These are phyloP conservation scores for Lymantria monacha DNA, from an alignment of 2,888 invertebrate genomes.

Conservation along the genomic window DNA sequence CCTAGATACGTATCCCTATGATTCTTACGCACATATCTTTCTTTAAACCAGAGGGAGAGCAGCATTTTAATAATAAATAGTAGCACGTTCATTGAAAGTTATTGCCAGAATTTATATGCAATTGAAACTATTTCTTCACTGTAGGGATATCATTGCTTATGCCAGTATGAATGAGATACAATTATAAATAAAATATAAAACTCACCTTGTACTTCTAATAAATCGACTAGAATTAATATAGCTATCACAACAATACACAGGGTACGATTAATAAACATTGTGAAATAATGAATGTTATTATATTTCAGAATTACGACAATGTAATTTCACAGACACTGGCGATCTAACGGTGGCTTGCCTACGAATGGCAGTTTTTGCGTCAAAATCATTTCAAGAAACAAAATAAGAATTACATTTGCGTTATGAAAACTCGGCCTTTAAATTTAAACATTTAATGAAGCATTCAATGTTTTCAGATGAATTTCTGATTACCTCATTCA, in stretches of 20 bases:
- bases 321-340: constrained; percentile 17
- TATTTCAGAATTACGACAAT: constrained; percentile 2
- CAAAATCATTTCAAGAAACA: constrained; percentile 29
- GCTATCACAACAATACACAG: constrained; percentile 16
- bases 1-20: too few species aligned
- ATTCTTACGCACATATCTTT: too few species aligned
- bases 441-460: constrained; percentile 14
- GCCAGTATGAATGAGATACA: too few species aligned
- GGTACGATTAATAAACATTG: constrained; percentile 23
- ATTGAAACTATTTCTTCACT: too few species aligned
- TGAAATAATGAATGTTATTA: constrained; percentile 15
- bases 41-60: too few species aligned
- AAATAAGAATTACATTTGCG: constrained; percentile 20
- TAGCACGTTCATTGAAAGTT: too few species aligned
- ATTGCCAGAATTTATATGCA: too few species aligned
- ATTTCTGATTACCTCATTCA: constrained; percentile 16
- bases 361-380: constrained; percentile 35
- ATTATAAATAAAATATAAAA: neutral
- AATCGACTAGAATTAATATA: constrained; percentile 12
- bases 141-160: too few species aligned
- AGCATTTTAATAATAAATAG: too few species aligned
- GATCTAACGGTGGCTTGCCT: constrained; percentile 24
- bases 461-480: constrained; percentile 17
- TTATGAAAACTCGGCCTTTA: constrained; percentile 29
- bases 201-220: constrained; percentile 28